phyloP scores from a whole-genome alignment of 35 echinoderm and acorn worm species.

The Eucidaris tribuloides region DNA sequence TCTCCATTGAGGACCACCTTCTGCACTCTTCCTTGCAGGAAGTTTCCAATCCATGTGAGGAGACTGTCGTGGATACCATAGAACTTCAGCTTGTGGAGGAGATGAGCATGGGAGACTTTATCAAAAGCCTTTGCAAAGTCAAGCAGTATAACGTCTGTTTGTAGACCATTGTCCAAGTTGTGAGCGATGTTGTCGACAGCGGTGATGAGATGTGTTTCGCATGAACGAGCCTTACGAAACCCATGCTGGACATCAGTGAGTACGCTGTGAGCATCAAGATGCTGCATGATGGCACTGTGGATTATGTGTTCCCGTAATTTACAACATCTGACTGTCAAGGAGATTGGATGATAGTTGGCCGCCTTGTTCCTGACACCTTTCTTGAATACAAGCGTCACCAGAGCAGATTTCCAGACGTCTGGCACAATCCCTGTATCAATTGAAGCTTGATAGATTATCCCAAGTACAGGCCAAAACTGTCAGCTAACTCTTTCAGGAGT shows the following conservation, averaged over 20 bases:
- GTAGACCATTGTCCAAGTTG: no score
- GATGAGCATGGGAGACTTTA: constrained; percentile 8
- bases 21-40: constrained; percentile 4
- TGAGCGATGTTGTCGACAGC: no score
- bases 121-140: constrained; percentile 39
- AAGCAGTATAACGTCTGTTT: not conserved
- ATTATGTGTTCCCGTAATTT: not conserved
- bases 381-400: no score
- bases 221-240: not conserved
- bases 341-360: constrained; percentile 11
- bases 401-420: no score
- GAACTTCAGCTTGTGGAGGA: constrained; percentile 13
- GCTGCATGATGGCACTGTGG: not conserved
- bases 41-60: constrained; percentile 15
- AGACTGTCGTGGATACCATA: not conserved
- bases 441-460: constrained; percentile 18
- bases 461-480: not conserved
- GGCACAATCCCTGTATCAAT: no score
- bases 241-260: constrained; percentile 5
- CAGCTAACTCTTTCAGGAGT: no score
- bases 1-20: constrained; percentile 23
- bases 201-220: not conserved
- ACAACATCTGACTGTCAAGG: constrained; percentile 7
- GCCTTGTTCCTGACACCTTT: no score
- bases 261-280: not conserved